These are phyloP conservation scores for Pomacea maculata DNA, from an alignment of 1,140 invertebrate genomes.

Conservation along the genomic window DNA sequence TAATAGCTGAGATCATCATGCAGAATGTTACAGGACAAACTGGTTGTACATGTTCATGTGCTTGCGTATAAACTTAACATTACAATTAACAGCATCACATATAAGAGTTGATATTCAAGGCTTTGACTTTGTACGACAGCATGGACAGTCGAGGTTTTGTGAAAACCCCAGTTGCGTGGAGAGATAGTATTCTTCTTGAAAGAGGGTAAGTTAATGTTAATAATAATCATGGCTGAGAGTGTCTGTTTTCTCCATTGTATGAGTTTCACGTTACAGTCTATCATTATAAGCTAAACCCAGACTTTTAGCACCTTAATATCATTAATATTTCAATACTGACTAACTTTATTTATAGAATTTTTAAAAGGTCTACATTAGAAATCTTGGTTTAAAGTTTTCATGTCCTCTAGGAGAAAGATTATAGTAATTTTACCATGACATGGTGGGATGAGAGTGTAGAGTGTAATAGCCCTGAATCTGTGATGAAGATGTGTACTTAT, in stretches of 20 bases:
- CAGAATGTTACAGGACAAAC: too few relatives aligned
- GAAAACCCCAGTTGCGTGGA: conserved; percentile 38
- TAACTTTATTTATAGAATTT: neutral
- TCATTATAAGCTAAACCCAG: neutral
- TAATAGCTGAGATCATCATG: too few relatives aligned
- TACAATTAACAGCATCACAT: too few relatives aligned
- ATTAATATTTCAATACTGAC: neutral
- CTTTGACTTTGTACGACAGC: conserved; percentile 2
- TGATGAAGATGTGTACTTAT: too few relatives aligned
- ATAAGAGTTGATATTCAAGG: too few relatives aligned
- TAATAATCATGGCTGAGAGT: neutral
- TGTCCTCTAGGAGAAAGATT: too few relatives aligned
- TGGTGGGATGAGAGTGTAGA: too few relatives aligned
- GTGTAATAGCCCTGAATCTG: too few relatives aligned
- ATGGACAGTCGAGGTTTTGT: conserved; percentile 25
- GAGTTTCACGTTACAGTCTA: neutral
- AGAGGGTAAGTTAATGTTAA: conserved; percentile 30
- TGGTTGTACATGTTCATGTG: too few relatives aligned
- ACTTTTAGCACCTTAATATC: neutral
- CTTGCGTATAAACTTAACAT: too few relatives aligned
- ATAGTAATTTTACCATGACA: too few relatives aligned
- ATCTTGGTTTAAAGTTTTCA: too few relatives aligned
- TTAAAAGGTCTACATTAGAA: neutral
- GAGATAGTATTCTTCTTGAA: conserved; percentile 34
- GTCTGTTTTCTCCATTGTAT: neutral